Percentiles rank a stretch among this genome's conserved stretches.
These are phyloP conservation scores for Pollimyrus isidori DNA, from an alignment of 2,113 vertebrate species.

Conservation along the genomic window DNA sequence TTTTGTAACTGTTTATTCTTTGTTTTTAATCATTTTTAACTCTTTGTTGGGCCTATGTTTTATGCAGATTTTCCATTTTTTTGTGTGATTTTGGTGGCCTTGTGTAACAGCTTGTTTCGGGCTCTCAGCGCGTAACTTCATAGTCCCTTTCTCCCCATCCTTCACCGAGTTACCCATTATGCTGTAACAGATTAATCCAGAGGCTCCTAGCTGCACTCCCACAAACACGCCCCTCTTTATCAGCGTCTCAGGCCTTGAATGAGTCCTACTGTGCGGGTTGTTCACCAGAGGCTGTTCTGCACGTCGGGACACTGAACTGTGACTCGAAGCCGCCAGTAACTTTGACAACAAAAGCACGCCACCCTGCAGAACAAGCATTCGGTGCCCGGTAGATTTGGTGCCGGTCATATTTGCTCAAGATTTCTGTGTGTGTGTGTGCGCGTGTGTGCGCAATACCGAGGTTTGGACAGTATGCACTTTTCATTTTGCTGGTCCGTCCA, in stretches of 20 bases:
- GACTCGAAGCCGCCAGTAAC: background rate
- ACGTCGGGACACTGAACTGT: background rate
- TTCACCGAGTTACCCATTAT: background rate
- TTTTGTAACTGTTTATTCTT: background rate
- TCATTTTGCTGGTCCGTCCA: slow-evolving; percentile 25
- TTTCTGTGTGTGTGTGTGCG: background rate
- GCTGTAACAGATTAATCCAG: background rate
- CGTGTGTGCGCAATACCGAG: background rate
- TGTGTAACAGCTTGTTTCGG: background rate
- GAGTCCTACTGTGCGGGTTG: background rate
- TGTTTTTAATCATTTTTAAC: background rate
- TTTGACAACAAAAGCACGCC: background rate
- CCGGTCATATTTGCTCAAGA: background rate
- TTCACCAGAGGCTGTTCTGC: background rate
- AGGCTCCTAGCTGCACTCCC: background rate
- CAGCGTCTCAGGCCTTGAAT: background rate
- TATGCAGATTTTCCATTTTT: background rate
- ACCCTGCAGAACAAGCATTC: background rate
- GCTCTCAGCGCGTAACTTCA: background rate
- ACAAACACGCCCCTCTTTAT: background rate
- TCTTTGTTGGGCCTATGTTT: background rate
- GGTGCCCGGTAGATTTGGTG: background rate
- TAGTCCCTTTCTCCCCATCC: background rate
- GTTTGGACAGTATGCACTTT: background rate
- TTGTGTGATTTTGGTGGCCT: background rate